Conservation (phyloP, 2,888 invertebrate species). For the Tetropium fuscum region DNA sequence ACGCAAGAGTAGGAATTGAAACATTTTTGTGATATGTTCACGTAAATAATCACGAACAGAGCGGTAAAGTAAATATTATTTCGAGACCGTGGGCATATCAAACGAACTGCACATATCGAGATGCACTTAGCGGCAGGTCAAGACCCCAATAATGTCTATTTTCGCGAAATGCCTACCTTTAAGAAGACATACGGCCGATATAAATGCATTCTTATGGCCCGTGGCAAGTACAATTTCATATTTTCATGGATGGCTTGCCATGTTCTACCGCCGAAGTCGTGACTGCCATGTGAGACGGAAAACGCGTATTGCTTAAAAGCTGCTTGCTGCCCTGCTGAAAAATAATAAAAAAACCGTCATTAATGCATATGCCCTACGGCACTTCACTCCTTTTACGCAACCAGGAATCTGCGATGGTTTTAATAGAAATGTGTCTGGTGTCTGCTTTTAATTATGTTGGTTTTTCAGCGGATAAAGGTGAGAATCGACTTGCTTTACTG, state of each 20-base stretch:
- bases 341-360: conserved; percentile 26
- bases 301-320: conserved; percentile 34
- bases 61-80: conserved; percentile 31
- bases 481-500: conserved; percentile 47
- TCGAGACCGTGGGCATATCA: conserved; percentile 10
- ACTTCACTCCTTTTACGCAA: conserved; percentile 23
- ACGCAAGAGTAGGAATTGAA: too few species aligned
- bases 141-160: conserved; percentile 35
- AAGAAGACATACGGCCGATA: conserved; percentile 33
- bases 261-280: conserved; percentile 47
- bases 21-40: too few species aligned
- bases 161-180: conserved; percentile 32
- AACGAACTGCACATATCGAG: background rate
- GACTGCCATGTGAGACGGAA: conserved; percentile 44
- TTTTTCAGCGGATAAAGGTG: conserved; percentile 45
- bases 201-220: conserved; percentile 39
- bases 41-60: too few species aligned
- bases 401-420: conserved; percentile 31
- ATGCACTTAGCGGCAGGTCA: conserved; percentile 33
- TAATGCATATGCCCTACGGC: conserved; percentile 31
- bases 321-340: conserved; percentile 21
- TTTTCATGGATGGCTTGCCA: conserved; percentile 51
- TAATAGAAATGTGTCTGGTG: conserved; percentile 41
- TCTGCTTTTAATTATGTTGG: conserved; percentile 46
- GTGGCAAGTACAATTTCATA: conserved; percentile 49